A percentile compares a stretch with the other conserved stretches of the same genome.
Evolutionary conservation across 1,140 invertebrate species (phyloP).

Genomic region (Heliconius hewitsoni): DNA sequence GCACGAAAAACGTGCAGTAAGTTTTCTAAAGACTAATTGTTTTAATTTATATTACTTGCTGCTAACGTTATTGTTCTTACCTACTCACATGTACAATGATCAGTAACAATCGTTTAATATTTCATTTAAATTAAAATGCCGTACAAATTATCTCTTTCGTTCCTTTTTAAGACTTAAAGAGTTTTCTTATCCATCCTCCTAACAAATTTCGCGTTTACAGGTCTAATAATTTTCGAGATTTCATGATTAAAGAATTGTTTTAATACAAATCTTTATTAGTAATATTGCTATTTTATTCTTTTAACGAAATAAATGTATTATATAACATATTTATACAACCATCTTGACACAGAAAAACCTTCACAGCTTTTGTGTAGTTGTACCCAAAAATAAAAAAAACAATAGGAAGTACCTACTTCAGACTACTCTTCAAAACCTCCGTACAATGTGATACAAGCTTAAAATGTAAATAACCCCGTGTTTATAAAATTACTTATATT

Average conservation of each 20-base stretch:
- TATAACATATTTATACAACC: background rate
- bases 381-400: constrained; percentile 10
- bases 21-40: background rate
- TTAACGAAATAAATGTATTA: background rate
- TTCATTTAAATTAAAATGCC: too few relatives aligned
- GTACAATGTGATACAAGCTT: background rate
- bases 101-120: too few relatives aligned
- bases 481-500: background rate
- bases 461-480: background rate
- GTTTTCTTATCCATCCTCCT: too few relatives aligned
- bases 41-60: background rate
- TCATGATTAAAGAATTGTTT: too few relatives aligned
- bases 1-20: background rate
- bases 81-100: too few relatives aligned
- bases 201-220: too few relatives aligned
- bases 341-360: constrained; percentile 6
- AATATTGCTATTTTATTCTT: background rate
- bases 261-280: background rate
- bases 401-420: background rate
- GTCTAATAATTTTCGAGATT: too few relatives aligned
- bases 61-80: too few relatives aligned
- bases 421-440: background rate
- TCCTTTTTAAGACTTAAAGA: too few relatives aligned
- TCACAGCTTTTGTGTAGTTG: constrained; percentile 1
- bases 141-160: too few relatives aligned